Evolutionary conservation across 2,113 vertebrate species (phyloP), one percentile per base, ranked within the genome.

Genomic region (Chloropsis hardwickii): DNA sequence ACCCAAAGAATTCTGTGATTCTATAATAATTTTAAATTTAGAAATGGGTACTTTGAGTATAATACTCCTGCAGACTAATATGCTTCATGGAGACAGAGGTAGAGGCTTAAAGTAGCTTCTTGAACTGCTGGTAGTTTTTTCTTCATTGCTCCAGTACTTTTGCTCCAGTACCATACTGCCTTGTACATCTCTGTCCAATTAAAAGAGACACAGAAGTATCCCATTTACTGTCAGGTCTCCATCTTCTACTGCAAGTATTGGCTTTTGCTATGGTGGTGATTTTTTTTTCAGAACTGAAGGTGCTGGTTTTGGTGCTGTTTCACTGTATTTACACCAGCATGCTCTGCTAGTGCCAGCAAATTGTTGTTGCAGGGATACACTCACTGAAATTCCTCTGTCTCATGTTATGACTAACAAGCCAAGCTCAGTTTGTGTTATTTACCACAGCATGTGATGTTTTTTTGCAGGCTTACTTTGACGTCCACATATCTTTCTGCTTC

Each of bases 391-490:
- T 87, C 45, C 53, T 76, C 28, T 72, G 40, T 92, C 80, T 96
- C 37, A 66, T 51, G 39, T 96, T 95, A 89, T 58, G 87, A 76
- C 87, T 96, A 93, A 87, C 37, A 85, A 78, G 66, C 35, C 78
- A 79, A 72, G 44, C 19, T 87, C 48, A 85, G 73, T 62, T 91
- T 90, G 85, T 79, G 57, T 74, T 87, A 39, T 47, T 93, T 85
- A 89, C 73, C 61, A 48, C 73, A 81, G 39, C 51, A 56, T 35
- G 81, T 88, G 81, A 51, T 93, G 33, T 0, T 20, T 83, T 82
- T 81, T 87, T 74, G 22, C 53, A 72, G 74, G n/a, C 66, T 69
- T 37, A 17, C 58, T 92, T 94, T 76, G 88, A 85, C 90, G 78
- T 91, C n/a, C 48, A 37, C 29, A 7, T 31, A 25, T 51, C 85